Percentiles rank a stretch among this genome's conserved stretches.
These are phyloP conservation scores for Sitta carolinensis DNA, from an alignment of 2,797 vertebrate species.

Conservation along the genomic window DNA sequence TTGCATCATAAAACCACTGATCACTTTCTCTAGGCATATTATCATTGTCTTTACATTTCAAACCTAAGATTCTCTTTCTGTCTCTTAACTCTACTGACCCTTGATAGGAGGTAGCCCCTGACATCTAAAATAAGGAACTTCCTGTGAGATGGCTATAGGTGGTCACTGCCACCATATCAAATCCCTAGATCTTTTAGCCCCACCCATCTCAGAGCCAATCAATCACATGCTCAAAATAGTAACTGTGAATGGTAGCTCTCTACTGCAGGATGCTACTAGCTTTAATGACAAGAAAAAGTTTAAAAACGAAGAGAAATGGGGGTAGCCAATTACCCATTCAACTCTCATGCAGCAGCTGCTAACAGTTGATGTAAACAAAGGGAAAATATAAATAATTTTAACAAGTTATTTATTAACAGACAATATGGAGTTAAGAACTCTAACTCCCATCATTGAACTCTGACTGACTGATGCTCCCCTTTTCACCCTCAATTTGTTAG, in stretches of 20 bases:
- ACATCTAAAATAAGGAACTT: background rate
- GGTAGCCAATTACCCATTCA: background rate
- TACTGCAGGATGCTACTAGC: background rate
- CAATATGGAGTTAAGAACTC: background rate
- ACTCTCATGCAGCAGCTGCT: background rate
- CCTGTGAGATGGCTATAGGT: background rate
- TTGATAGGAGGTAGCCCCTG: background rate
- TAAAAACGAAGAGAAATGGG: background rate
- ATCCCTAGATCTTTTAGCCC: background rate
- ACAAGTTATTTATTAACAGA: background rate
- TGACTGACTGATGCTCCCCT: background rate
- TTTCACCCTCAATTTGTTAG: constrained; percentile 32
- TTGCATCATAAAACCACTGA: background rate
- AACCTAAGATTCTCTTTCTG: background rate
- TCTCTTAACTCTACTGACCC: background rate
- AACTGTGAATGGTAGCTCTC: background rate
- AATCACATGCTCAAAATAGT: background rate
- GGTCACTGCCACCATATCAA: background rate
- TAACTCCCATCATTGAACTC: background rate
- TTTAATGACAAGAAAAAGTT: background rate
- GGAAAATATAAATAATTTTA: background rate
- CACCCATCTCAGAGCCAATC: background rate
- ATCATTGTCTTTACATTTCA: background rate
- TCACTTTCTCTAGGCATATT: background rate
- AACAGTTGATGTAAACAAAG: background rate